These are phyloP conservation scores for Anthonomus grandis DNA, from an alignment of 1,140 invertebrate genomes.

Conservation along the genomic window DNA sequence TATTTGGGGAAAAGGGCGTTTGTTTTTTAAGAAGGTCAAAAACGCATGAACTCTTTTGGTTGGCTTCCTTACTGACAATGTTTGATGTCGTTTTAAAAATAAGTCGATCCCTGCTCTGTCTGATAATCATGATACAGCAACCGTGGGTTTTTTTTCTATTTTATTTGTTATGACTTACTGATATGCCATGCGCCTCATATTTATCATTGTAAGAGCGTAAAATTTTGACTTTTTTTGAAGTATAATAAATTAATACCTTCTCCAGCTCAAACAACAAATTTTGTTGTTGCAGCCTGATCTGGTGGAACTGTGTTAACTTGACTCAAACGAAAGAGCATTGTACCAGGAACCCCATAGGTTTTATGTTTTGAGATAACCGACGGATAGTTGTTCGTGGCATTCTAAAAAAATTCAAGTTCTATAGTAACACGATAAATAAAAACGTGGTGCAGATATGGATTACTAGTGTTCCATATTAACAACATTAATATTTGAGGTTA, in stretches of 20 bases:
- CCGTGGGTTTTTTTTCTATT: background rate
- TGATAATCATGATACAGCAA: slow-evolving; percentile 6
- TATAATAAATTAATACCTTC: slow-evolving; percentile 14
- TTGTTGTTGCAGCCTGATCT: background rate
- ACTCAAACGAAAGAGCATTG: background rate
- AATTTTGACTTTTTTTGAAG: slow-evolving; percentile 10
- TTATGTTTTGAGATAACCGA: background rate
- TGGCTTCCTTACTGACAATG: slow-evolving; percentile 6
- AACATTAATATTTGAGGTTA: too few species aligned
- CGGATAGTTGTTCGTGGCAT: background rate
- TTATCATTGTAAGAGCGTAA: slow-evolving; percentile 8
- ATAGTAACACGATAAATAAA: too few species aligned
- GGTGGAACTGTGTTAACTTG: background rate
- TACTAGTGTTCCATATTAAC: too few species aligned
- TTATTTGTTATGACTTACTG: slow-evolving; percentile 7
- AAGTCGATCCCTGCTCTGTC: slow-evolving; percentile 4
- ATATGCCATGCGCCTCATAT: slow-evolving; percentile 9
- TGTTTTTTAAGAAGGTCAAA: slow-evolving; percentile 18
- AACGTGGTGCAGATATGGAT: too few species aligned
- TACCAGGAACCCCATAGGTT: background rate
- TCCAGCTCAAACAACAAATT: slow-evolving; percentile 10
- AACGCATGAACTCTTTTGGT: slow-evolving; percentile 13
- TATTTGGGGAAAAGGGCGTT: slow-evolving; percentile 32
- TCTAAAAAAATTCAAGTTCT: background rate
- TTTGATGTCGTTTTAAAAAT: background rate